Conservation (phyloP, 2,888 invertebrate species). For the Rhabditoides inermis region DNA sequence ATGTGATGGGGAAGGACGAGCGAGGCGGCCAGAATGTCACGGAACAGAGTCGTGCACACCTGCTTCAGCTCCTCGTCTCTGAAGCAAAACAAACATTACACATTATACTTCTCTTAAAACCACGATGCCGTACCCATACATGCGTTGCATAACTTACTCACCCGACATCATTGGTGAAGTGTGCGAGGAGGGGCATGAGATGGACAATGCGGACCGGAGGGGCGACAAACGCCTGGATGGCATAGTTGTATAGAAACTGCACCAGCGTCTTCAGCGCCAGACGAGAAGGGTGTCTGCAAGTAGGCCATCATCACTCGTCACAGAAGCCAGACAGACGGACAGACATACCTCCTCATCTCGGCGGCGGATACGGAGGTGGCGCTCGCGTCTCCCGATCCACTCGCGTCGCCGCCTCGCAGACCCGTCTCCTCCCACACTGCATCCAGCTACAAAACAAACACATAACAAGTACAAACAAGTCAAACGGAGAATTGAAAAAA, state of each 20-base stretch:
- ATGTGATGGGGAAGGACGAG: no score
- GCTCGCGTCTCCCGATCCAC: slow-evolving; percentile 1
- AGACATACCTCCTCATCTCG: neutral
- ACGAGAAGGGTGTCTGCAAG: slow-evolving; percentile 10
- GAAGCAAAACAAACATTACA: slow-evolving; percentile 9
- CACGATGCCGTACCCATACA: neutral
- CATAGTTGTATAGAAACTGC: slow-evolving; percentile 26
- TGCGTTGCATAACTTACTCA: slow-evolving; percentile 59
- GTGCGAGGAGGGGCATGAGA: slow-evolving; percentile 52
- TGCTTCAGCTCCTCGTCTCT: slow-evolving; percentile 43
- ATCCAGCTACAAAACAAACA: slow-evolving; percentile 2
- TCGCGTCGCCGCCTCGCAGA: neutral
- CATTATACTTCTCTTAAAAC: neutral
- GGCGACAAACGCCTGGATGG: slow-evolving; percentile 19
- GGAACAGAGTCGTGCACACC: slow-evolving; percentile 26
- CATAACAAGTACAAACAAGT: no score
- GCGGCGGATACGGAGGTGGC: neutral
- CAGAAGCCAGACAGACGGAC: neutral
- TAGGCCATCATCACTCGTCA: neutral
- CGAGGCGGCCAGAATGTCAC: slow-evolving; percentile 20
- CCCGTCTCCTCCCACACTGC: slow-evolving; percentile 9
- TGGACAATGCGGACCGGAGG: slow-evolving; percentile 21
- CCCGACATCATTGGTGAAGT: slow-evolving; percentile 66
- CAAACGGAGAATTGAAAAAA: neutral
- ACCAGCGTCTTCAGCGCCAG: slow-evolving; percentile 33